A percentile compares a stretch with the other conserved stretches of the same genome.
These are phyloP conservation scores for Patiria miniata DNA, from an alignment of 35 echinoderm and acorn worm species.

Conservation along the genomic window DNA sequence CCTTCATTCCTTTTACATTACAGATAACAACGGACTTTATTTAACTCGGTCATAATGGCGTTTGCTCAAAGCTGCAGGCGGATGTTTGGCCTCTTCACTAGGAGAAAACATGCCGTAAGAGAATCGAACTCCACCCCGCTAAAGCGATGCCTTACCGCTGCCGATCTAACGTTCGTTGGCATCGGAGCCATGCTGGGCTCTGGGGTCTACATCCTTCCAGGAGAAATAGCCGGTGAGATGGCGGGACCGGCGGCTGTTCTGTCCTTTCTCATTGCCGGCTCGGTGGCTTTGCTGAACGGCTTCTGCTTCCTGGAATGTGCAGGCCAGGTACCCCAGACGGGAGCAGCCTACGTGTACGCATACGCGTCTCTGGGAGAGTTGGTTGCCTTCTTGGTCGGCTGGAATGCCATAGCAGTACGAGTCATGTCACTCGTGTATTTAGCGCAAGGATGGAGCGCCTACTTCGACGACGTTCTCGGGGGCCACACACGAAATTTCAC, in stretches of 20 bases:
- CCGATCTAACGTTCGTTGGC: constrained; percentile 37
- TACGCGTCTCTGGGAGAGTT: constrained; percentile 44
- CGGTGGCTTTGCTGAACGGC: constrained; percentile 29
- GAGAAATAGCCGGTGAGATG: constrained; percentile 22
- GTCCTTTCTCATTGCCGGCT: constrained; percentile 21
- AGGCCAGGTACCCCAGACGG: constrained; percentile 14
- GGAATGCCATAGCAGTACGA: constrained; percentile 30
- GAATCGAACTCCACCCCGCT: background rate
- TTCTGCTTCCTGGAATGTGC: constrained; percentile 39
- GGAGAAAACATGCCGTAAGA: background rate
- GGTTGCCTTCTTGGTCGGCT: constrained; percentile 43
- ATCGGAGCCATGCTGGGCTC: constrained; percentile 32
- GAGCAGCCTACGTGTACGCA: constrained; percentile 31
- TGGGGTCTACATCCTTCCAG: constrained; percentile 38
- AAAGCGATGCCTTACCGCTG: constrained; percentile 32
- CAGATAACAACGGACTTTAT: no score
- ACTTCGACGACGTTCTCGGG: constrained; percentile 49
- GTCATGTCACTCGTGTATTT: background rate
- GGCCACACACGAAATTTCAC: constrained; percentile 31
- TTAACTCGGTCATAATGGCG: no score
- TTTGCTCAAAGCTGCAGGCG: background rate
- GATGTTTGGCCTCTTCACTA: background rate
- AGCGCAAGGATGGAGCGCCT: constrained; percentile 46
- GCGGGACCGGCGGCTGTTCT: constrained; percentile 1
- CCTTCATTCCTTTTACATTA: no score